phyloP scores from a whole-genome alignment of 2,888 invertebrate species.

The Agonum fuliginosum region DNA sequence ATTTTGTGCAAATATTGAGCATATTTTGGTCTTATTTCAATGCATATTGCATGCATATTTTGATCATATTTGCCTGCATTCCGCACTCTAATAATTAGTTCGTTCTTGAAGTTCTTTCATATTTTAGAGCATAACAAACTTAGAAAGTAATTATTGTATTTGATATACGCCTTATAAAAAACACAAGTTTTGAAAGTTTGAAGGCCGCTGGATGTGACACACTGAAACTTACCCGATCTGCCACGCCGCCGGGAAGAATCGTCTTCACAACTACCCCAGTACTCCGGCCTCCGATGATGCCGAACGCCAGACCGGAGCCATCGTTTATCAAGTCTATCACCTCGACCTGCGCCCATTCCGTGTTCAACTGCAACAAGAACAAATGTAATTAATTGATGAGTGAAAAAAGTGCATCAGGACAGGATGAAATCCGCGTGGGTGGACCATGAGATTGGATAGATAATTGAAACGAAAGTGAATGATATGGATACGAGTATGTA shows the following conservation, averaged over 20 bases:
- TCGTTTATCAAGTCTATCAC: slow-evolving; percentile 95
- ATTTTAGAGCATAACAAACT: too few species aligned
- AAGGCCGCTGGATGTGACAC: neutral
- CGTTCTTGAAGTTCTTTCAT: too few species aligned
- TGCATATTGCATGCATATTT: too few species aligned
- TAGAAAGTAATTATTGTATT: too few species aligned
- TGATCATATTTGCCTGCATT: too few species aligned
- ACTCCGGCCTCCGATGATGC: slow-evolving; percentile 93
- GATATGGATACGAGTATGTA: too few species aligned
- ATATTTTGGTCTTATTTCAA: too few species aligned
- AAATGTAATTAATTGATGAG: neutral
- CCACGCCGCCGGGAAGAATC: slow-evolving; percentile 93
- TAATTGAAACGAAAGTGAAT: too few species aligned
- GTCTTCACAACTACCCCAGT: slow-evolving; percentile 97
- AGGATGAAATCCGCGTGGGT: too few species aligned
- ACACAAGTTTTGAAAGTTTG: neutral
- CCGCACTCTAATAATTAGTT: too few species aligned
- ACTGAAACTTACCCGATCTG: slow-evolving; percentile 84
- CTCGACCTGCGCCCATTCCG: slow-evolving; percentile 97
- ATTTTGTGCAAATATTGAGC: too few species aligned
- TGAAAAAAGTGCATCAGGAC: neutral
- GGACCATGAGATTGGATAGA: too few species aligned
- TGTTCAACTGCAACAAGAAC: slow-evolving; percentile 83
- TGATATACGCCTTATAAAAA: neutral
- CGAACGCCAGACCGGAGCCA: slow-evolving; percentile 94